Conservation (phyloP, 1,140 invertebrate genomes). For the Akabosia matsudoensis region DNA sequence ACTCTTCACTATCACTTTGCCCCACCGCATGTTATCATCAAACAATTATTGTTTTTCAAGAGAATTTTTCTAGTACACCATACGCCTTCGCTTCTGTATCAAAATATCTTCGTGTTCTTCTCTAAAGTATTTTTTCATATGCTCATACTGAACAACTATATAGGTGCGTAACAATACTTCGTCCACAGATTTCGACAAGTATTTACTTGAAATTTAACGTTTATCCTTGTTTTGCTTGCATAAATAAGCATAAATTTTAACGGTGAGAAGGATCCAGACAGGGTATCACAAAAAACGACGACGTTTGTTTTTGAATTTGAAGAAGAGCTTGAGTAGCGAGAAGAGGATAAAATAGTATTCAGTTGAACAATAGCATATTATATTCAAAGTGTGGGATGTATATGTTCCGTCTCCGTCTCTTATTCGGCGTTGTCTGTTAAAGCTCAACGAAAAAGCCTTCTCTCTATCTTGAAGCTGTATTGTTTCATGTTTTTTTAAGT, state of each 20-base stretch:
- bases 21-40: no score
- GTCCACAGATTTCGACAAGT: background rate
- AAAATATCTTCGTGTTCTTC: no score
- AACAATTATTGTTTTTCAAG: no score
- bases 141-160: background rate
- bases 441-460: no score
- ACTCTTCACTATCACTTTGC: no score
- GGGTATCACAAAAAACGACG: conserved; percentile 1
- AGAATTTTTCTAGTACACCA: no score
- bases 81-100: no score
- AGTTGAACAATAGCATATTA: background rate
- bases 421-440: conserved; percentile 2
- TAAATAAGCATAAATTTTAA: conserved; percentile 17
- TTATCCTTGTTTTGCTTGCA: conserved; percentile 15
- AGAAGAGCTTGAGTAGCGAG: background rate
- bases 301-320: background rate
- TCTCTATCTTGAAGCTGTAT: no score
- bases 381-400: no score
- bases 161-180: background rate
- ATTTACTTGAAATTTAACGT: conserved; percentile 10
- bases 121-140: background rate
- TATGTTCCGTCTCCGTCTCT: no score
- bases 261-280: background rate
- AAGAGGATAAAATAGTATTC: conserved; percentile 1
- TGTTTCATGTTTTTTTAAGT: no score